phyloP scores from a whole-genome alignment of 1,140 invertebrate species.

The Anoplolepis gracilipes region DNA sequence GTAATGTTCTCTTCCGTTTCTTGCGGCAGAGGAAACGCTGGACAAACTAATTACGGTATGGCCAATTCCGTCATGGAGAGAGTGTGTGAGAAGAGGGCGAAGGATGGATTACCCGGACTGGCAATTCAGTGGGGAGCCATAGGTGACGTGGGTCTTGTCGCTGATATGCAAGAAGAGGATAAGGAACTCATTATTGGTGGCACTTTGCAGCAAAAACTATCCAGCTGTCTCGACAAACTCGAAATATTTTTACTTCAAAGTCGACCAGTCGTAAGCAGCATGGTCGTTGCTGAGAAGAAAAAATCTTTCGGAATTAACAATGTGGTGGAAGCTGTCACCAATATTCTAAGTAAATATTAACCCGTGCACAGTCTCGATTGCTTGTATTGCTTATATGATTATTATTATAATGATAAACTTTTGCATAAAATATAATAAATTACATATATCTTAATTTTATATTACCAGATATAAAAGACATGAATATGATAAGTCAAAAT shows the following conservation, averaged over 20 bases:
- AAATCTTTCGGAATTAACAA: slow-evolving; percentile 75
- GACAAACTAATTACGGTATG: slow-evolving; percentile 86
- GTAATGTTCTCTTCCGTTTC: slow-evolving; percentile 92
- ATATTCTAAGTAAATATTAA: slow-evolving; percentile 83
- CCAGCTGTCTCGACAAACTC: slow-evolving; percentile 87
- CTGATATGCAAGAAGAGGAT: slow-evolving; percentile 89
- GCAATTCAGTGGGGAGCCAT: slow-evolving; percentile 88
- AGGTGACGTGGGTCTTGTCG: slow-evolving; percentile 87
- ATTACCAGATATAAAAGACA: slow-evolving; percentile 77
- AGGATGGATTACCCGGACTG: slow-evolving; percentile 86
- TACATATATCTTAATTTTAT: not conserved
- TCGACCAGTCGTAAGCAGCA: slow-evolving; percentile 88
- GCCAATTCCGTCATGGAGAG: slow-evolving; percentile 79
- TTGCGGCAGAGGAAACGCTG: slow-evolving; percentile 92
- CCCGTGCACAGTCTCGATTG: not conserved
- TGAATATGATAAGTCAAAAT: slow-evolving; percentile 88
- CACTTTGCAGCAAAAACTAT: slow-evolving; percentile 89
- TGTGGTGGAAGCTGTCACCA: slow-evolving; percentile 84
- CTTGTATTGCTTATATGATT: not conserved
- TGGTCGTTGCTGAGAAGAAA: slow-evolving; percentile 88
- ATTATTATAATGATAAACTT: no score
- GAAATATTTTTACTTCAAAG: slow-evolving; percentile 87
- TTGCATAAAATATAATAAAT: no score
- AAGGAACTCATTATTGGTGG: slow-evolving; percentile 87
- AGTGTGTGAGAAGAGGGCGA: slow-evolving; percentile 80